A percentile compares a stretch with the other conserved stretches of the same genome.
phyloP scores from a whole-genome alignment of 1,140 invertebrate genomes.

The Drosophila rhopaloa region DNA sequence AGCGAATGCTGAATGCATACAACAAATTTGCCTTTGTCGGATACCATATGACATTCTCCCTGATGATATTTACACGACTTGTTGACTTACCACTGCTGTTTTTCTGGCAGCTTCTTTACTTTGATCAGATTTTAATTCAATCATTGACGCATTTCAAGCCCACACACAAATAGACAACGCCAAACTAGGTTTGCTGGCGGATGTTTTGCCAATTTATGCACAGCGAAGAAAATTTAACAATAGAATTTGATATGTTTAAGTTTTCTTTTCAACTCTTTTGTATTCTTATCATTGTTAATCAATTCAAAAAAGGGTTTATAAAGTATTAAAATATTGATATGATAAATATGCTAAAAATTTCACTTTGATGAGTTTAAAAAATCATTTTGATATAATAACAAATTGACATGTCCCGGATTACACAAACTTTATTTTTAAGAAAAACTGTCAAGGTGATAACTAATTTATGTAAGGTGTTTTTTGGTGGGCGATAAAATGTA shows the following conservation, averaged over 20 bases:
- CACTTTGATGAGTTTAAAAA: slow-evolving; percentile 16
- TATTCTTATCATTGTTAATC: slow-evolving; percentile 7
- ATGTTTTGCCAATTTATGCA: slow-evolving; percentile 27
- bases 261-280: neutral
- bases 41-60: slow-evolving; percentile 11
- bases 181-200: slow-evolving; percentile 31
- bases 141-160: slow-evolving; percentile 53
- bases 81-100: slow-evolving; percentile 41
- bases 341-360: slow-evolving; percentile 1
- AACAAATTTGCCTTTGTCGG: slow-evolving; percentile 9
- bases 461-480: neutral
- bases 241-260: neutral
- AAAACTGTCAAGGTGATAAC: neutral
- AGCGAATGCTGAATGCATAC: slow-evolving; percentile 20
- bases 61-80: slow-evolving; percentile 32
- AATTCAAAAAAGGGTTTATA: neutral
- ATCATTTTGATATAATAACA: slow-evolving; percentile 6
- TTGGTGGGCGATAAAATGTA: no score
- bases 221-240: neutral
- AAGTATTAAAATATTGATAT: slow-evolving; percentile 6
- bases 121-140: slow-evolving; percentile 30
- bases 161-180: slow-evolving; percentile 17
- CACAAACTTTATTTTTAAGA: neutral
- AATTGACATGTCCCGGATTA: slow-evolving; percentile 11
- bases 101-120: slow-evolving; percentile 22